These are phyloP conservation scores for Eremophila alpestris DNA, from an alignment of 2,797 vertebrate species.

Conservation along the genomic window DNA sequence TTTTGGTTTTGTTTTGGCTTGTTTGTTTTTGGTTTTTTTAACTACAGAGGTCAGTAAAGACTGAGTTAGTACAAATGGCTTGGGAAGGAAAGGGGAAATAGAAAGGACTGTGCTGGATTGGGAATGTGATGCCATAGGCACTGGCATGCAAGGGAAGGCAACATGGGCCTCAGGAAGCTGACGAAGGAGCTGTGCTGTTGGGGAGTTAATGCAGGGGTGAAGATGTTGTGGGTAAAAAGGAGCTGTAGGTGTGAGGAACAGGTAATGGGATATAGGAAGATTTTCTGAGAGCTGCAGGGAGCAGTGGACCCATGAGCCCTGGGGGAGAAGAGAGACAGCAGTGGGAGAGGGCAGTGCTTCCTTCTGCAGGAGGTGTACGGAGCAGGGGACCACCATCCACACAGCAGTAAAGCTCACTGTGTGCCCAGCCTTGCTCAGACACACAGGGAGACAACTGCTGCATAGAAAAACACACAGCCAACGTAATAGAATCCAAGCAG, in stretches of 20 bases:
- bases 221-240: neutral
- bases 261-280: neutral
- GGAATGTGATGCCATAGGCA: neutral
- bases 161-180: neutral
- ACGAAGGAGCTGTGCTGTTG: neutral
- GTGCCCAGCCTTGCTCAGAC: neutral
- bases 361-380: neutral
- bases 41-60: neutral
- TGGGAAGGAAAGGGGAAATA: neutral
- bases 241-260: neutral
- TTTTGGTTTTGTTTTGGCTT: neutral
- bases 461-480: neutral
- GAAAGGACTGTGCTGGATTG: neutral
- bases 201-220: neutral
- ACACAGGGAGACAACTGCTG: neutral
- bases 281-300: neutral
- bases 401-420: neutral
- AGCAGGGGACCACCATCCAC: neutral
- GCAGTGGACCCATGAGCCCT: neutral
- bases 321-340: accelerated
- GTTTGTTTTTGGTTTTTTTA: neutral
- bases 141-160: neutral
- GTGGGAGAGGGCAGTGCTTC: neutral
- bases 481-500: neutral
- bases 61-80: neutral